These are phyloP conservation scores for Rhabdomys pumilio DNA, from an alignment of 2,797 vertebrate genomes.

Conservation along the genomic window DNA sequence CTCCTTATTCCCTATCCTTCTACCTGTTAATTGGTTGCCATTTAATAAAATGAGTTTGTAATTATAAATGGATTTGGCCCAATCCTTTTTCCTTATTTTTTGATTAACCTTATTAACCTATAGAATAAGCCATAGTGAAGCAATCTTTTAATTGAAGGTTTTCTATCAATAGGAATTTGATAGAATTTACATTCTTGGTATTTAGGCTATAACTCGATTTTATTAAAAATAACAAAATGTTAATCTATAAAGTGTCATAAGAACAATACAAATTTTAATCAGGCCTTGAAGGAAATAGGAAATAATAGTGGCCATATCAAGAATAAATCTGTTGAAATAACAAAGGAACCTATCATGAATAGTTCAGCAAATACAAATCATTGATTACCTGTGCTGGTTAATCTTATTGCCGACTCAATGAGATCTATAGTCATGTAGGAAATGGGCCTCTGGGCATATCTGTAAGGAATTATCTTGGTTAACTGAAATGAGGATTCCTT, in stretches of 20 bases:
- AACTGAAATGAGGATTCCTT: background rate
- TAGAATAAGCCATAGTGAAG: background rate
- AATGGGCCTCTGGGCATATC: background rate
- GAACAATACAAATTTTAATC: background rate
- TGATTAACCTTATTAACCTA: constrained; percentile 55
- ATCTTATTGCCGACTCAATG: background rate
- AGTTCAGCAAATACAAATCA: background rate
- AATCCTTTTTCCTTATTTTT: constrained; percentile 40
- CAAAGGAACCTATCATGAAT: background rate
- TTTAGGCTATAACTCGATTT: background rate
- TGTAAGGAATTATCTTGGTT: background rate
- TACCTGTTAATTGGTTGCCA: constrained; percentile 54
- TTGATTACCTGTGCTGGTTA: too few relatives aligned
- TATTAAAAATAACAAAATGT: background rate
- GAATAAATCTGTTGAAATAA: background rate
- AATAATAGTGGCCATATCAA: background rate
- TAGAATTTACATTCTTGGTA: background rate
- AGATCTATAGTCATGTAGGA: background rate
- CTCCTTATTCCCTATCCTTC: constrained; percentile 40
- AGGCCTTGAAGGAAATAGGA: background rate
- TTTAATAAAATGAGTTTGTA: constrained; percentile 69
- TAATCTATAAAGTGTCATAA: background rate
- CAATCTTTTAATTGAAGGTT: background rate
- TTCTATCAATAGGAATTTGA: constrained; percentile 37
- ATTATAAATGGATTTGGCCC: constrained; percentile 60